phyloP scores from a whole-genome alignment of 2,113 vertebrate genomes.

The Charadrius vociferus region DNA sequence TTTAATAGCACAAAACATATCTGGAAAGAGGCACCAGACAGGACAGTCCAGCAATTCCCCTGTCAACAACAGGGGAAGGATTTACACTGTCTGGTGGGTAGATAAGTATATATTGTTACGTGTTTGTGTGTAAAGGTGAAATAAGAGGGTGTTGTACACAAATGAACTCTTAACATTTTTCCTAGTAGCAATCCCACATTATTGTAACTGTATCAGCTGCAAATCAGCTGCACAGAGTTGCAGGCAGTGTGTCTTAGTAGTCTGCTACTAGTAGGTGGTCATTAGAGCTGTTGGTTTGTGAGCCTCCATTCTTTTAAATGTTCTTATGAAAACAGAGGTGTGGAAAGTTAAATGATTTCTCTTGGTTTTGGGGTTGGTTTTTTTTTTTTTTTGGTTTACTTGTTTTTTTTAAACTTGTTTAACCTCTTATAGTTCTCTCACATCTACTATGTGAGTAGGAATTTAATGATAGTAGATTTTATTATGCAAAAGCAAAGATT shows the following conservation, averaged over 20 bases:
- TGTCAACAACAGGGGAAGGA: background rate
- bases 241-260: background rate
- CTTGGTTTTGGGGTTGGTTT: background rate
- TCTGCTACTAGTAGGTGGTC: background rate
- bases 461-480: background rate
- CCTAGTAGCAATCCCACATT: accelerated
- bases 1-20: background rate
- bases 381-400: background rate
- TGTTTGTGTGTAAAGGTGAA: background rate
- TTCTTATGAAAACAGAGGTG: background rate
- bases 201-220: background rate
- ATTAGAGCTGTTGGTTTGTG: background rate
- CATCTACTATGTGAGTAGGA: background rate
- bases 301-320: background rate
- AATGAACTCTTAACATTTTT: background rate
- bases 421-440: background rate
- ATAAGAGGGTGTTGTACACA: background rate
- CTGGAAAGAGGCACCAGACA: background rate
- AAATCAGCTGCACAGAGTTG: background rate
- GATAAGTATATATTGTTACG: background rate
- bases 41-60: background rate
- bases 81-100: background rate
- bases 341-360: background rate
- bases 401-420: background rate
- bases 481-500: background rate